Evolutionary conservation across 2,113 vertebrate genomes (phyloP), one percentile per base, ranked within the genome.

Genomic region (Thunnus thynnus): DNA sequence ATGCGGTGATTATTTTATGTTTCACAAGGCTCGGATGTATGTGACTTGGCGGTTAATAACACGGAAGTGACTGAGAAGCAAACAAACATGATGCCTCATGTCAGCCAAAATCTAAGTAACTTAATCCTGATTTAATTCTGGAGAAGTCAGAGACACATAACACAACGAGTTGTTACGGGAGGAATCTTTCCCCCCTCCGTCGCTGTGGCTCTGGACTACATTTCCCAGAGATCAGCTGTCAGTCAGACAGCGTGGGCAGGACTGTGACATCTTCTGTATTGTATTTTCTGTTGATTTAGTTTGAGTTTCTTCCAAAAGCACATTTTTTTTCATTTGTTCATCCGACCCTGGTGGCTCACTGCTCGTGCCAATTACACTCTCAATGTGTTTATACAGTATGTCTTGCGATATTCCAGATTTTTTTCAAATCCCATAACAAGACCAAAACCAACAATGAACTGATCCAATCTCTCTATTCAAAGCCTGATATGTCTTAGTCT

Each of bases 121-220:
- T 41, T 55, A 17, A 82, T 68, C 51, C 17, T 22, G 2, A 57
- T 68, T 13, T 46, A 68, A 78, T 18, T 54, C 36, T 13, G 14
- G 41, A 17, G 2, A 68, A 55, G 10, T 56, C 58, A 51, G 4
- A 72, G 32, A 58, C n/a, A 56, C 1, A 3, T 57, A 68, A 82
- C 22, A 30, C 5, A 11, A 32, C n/a, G 27, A 62, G 20, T 50
- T 30, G 56, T 30, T 12, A 20, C 30, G 36, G 41, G 22, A 56
- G 63, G 55, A 48, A 56, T 54, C 50, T 36, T 55, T 16, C 54
- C 30, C 54, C 30, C 22, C 22, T 0, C 1, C 22, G 22, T 64
- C 10, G 2, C 25, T 51, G 46, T 3, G 5, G 11, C 22, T 18
- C 4, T 1, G 4, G 10, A 57, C 44, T 10, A n/a, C 36, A 51